These are phyloP conservation scores for Aphaenogaster floridana DNA, from an alignment of 1,140 invertebrate genomes.

Conservation along the genomic window DNA sequence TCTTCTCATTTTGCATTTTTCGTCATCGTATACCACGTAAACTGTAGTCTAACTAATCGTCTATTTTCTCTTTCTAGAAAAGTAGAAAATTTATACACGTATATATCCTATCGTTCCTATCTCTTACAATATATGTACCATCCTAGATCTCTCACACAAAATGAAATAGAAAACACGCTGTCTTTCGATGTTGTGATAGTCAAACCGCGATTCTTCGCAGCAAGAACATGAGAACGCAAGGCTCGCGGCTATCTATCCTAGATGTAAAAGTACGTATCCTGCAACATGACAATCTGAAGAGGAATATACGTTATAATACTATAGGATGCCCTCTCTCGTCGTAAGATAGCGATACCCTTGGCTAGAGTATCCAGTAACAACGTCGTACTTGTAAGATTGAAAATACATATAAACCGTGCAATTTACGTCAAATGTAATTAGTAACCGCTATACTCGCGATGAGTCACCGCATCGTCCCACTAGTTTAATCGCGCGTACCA, in stretches of 20 bases:
- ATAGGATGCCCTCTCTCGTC: neutral
- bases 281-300: slow-evolving; percentile 34
- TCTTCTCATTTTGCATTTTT: slow-evolving; percentile 18
- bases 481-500: slow-evolving; percentile 41
- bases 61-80: neutral
- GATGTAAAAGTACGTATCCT: neutral
- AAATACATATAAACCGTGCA: slow-evolving; percentile 41
- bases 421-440: slow-evolving; percentile 59
- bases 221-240: neutral
- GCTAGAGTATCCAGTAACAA: slow-evolving; percentile 33
- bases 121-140: neutral
- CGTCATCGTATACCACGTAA: neutral
- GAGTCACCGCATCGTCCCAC: slow-evolving; percentile 38
- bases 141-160: neutral
- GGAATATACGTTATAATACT: slow-evolving; percentile 15
- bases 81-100: neutral
- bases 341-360: slow-evolving; percentile 21
- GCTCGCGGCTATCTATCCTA: slow-evolving; percentile 17
- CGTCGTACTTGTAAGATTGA: slow-evolving; percentile 50
- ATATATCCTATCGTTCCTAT: no score
- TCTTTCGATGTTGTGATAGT: neutral
- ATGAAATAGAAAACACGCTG: neutral
- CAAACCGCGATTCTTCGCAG: slow-evolving; percentile 2
- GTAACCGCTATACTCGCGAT: slow-evolving; percentile 11
- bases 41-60: neutral